A percentile compares a stretch with the other conserved stretches of the same genome.
phyloP scores from a whole-genome alignment of 2,113 vertebrate genomes.

The Chamaea fasciata region DNA sequence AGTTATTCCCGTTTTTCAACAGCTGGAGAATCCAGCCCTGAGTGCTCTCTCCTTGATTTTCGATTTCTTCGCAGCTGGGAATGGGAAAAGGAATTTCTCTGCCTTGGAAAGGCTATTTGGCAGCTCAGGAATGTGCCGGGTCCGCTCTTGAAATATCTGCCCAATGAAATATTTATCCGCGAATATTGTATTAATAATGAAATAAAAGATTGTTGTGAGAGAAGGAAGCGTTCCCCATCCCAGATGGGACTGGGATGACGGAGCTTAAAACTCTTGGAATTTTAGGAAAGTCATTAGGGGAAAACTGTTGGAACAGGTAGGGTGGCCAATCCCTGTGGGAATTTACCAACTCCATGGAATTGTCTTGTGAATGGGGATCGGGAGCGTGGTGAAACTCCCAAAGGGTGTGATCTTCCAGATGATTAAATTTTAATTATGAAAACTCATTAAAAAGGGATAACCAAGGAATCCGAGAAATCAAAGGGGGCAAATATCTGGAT shows the following conservation, averaged over 20 bases:
- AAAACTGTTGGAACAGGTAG: neutral
- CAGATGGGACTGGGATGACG: neutral
- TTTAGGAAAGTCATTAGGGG: neutral
- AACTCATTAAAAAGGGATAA: neutral
- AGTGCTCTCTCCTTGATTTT: neutral
- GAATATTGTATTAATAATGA: slow-evolving; percentile 8
- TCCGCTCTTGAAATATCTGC: neutral
- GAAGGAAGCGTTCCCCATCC: neutral
- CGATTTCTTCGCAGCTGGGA: neutral
- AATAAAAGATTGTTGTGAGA: neutral
- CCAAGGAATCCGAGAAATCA: neutral
- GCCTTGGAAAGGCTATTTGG: neutral
- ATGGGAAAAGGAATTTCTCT: neutral
- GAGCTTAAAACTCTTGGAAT: neutral
- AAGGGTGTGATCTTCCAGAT: neutral
- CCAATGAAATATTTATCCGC: neutral
- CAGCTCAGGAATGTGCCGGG: neutral
- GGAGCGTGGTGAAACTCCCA: neutral
- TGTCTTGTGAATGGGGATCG: neutral
- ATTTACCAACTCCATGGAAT: neutral
- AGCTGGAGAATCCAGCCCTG: neutral
- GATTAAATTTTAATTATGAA: neutral
- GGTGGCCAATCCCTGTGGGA: neutral
- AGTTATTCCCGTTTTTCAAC: neutral
- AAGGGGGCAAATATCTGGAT: neutral